Evolutionary conservation across 2,888 invertebrate species (phyloP), one percentile per base, ranked within the genome.

Genomic region (Sussaba pulchella): DNA sequence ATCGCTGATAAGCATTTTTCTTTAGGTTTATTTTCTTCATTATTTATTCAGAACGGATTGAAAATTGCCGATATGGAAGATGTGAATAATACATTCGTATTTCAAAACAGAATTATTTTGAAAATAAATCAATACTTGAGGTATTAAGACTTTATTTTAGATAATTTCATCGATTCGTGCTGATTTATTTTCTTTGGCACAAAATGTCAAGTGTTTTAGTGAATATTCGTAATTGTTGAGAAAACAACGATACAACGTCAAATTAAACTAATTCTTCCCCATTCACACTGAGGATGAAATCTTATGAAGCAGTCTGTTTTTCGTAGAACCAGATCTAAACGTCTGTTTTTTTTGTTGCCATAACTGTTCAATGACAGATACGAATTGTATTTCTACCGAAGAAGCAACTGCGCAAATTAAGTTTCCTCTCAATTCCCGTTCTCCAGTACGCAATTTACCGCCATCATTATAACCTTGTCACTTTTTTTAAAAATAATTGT

Each of bases 301-400:
- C n/a, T n/a, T n/a, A n/a, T n/a, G n/a, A n/a, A n/a, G n/a, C n/a
- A n/a, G n/a, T n/a, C n/a, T n/a, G n/a, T n/a, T n/a, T n/a, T n/a
- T n/a, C n/a, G n/a, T n/a, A n/a, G n/a, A n/a, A n/a, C n/a, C n/a
- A n/a, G n/a, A n/a, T n/a, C n/a, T n/a, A n/a, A n/a, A n/a, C n/a
- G n/a, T n/a, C n/a, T n/a, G n/a, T 26, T 10, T 39, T n/a, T 9
- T 24, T 12, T n/a, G 41, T 43, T 57, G 24, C 36, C 45, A 45
- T 6, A 59, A 3, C 14, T 5, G 1, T n/a, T 14, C 31, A 47
- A 47, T 47, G 3, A 43, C 10, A 10, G 24, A 12, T 12, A 52
- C 41, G 63, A 72, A 63, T 2, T 50, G 17, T 47, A 41, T 31
- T 72, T 72, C 12, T 41, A 24, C 21, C 6, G 47, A 17, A 75